These are phyloP conservation scores for Carassius auratus DNA, from an alignment of 2,113 vertebrate genomes.

Conservation along the genomic window DNA sequence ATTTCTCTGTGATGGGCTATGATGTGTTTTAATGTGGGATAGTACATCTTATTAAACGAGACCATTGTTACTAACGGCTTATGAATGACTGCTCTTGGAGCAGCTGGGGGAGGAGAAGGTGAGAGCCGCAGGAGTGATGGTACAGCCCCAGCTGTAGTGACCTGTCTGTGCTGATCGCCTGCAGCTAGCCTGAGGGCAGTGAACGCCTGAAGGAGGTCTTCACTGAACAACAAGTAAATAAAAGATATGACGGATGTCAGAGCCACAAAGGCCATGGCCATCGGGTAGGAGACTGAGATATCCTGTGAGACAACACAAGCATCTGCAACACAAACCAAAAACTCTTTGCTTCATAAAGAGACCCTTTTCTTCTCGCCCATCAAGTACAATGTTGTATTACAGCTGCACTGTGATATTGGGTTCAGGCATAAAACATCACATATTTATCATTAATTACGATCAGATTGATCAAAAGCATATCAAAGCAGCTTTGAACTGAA, in stretches of 20 bases:
- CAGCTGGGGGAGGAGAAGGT: conserved; percentile 34
- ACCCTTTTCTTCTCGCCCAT: conserved; percentile 22
- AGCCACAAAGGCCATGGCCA: conserved; percentile 50
- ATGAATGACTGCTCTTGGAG: conserved; percentile 11
- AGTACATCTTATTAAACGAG: conserved; percentile 16
- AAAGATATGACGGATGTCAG: conserved; percentile 53
- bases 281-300: conserved; percentile 21
- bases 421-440: neutral
- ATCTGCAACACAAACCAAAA: conserved; percentile 46
- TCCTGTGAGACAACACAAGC: conserved; percentile 19
- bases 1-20: neutral
- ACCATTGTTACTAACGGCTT: neutral
- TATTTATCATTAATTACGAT: conserved; percentile 15
- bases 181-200: conserved; percentile 51
- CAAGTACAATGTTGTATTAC: neutral
- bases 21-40: conserved; percentile 32
- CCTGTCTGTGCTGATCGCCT: conserved; percentile 48
- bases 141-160: conserved; percentile 36
- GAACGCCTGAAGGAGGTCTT: conserved; percentile 54
- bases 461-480: conserved; percentile 9
- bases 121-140: conserved; percentile 2
- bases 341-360: conserved; percentile 32
- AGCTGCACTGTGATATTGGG: conserved; percentile 2
- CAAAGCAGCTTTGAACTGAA: neutral
- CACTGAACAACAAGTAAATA: conserved; percentile 58